Percentiles rank a stretch among this genome's conserved stretches.
Evolutionary conservation across 2,797 vertebrate genomes (phyloP).

Genomic region (Leuciscus waleckii): DNA sequence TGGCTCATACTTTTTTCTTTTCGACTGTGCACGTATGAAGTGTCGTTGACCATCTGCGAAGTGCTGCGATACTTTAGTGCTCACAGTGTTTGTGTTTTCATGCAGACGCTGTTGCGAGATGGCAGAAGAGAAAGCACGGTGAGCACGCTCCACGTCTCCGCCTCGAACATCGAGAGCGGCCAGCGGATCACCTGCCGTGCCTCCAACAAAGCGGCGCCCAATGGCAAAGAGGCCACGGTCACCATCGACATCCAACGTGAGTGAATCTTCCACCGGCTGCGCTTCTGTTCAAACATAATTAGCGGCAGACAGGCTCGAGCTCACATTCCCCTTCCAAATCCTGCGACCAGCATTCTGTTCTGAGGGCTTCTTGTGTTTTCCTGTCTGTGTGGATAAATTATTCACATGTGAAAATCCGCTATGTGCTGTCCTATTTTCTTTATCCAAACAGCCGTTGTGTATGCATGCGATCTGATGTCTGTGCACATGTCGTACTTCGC

Average conservation of each 20-base stretch:
- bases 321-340: slow-evolving; percentile 4
- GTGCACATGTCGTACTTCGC: slow-evolving; percentile 36
- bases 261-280: slow-evolving; percentile 60
- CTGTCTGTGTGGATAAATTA: slow-evolving; percentile 48
- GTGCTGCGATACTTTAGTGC: background rate
- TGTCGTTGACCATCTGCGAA: background rate
- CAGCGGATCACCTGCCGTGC: slow-evolving; percentile 88
- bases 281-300: slow-evolving; percentile 20
- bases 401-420: slow-evolving; percentile 51
- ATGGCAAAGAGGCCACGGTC: slow-evolving; percentile 86
- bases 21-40: background rate
- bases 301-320: background rate
- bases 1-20: slow-evolving; percentile 4
- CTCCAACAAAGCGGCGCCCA: slow-evolving; percentile 88
- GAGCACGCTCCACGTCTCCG: slow-evolving; percentile 87
- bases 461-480: slow-evolving; percentile 44
- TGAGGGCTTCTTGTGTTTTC: background rate
- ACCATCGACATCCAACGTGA: slow-evolving; percentile 93
- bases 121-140: slow-evolving; percentile 88
- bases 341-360: slow-evolving; percentile 18
- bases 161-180: slow-evolving; percentile 85
- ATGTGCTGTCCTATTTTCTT: slow-evolving; percentile 51
- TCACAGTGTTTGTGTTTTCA: slow-evolving; percentile 1
- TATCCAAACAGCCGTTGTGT: slow-evolving; percentile 44
- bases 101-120: slow-evolving; percentile 83